phyloP scores from a whole-genome alignment of 2,888 invertebrate genomes.

The Orchestes rusci region DNA sequence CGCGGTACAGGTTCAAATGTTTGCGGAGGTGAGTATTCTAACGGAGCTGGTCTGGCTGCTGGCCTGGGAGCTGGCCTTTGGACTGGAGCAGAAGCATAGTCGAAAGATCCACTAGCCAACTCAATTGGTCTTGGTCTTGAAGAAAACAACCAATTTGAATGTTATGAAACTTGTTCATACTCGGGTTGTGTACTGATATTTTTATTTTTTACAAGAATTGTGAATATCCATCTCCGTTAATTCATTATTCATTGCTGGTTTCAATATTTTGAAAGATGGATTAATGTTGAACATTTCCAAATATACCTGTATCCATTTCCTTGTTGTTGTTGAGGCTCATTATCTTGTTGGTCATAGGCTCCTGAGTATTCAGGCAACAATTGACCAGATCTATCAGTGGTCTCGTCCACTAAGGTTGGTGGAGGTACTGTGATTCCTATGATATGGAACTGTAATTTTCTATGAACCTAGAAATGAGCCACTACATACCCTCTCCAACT shows the following conservation, averaged over 20 bases:
- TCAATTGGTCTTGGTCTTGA: conserved; percentile 7
- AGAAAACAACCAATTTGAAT: neutral
- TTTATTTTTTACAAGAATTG: too few species aligned
- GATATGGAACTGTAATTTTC: neutral
- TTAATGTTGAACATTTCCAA: too few species aligned
- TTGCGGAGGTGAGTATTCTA: conserved; percentile 22
- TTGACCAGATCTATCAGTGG: conserved; percentile 43
- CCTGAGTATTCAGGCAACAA: conserved; percentile 43
- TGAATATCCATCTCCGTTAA: too few species aligned
- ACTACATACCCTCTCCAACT: conserved; percentile 60
- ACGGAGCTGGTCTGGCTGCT: conserved; percentile 21
- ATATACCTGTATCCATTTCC: neutral
- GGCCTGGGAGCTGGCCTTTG: conserved; percentile 27
- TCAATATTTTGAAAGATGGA: too few species aligned
- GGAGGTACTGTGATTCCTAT: conserved; percentile 62
- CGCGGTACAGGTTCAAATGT: conserved; percentile 22
- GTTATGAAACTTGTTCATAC: too few species aligned
- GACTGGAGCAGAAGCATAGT: conserved; percentile 21
- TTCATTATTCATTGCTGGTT: too few species aligned
- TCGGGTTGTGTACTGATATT: too few species aligned
- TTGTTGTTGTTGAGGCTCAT: conserved; percentile 23
- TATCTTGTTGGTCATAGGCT: conserved; percentile 34
- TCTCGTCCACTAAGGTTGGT: conserved; percentile 55
- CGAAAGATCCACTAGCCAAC: conserved; percentile 3
- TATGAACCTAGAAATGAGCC: neutral